A percentile compares a stretch with the other conserved stretches of the same genome.
These are phyloP conservation scores for Nixonia krombeini DNA, from an alignment of 1,140 invertebrate genomes.

Conservation along the genomic window DNA sequence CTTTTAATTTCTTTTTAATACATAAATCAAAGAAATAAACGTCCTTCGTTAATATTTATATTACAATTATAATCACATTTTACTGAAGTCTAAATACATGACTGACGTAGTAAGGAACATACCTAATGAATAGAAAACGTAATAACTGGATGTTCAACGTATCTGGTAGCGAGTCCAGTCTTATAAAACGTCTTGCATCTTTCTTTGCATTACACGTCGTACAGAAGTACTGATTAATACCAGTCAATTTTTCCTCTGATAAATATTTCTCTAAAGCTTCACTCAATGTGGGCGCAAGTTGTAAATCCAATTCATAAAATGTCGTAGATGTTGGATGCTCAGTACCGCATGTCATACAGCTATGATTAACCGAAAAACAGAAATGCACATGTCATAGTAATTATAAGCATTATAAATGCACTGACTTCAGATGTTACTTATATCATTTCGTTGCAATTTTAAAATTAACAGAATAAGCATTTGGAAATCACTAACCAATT, in stretches of 20 bases:
- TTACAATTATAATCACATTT: too few species aligned
- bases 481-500: constrained; percentile 8
- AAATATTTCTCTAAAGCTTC: constrained; percentile 79
- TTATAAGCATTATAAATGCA: too few species aligned
- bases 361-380: too few species aligned
- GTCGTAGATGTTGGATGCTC: constrained; percentile 74
- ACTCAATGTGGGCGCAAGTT: constrained; percentile 75
- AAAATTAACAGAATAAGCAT: background rate
- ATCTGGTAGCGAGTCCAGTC: constrained; percentile 76
- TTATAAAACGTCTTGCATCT: constrained; percentile 76
- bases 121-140: constrained; percentile 80
- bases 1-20: too few species aligned
- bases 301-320: constrained; percentile 80
- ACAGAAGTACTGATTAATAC: constrained; percentile 80
- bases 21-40: too few species aligned
- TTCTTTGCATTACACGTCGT: constrained; percentile 75
- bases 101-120: too few species aligned
- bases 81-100: too few species aligned
- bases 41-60: constrained; percentile 2
- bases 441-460: constrained; percentile 15
- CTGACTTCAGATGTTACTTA: too few species aligned
- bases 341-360: constrained; percentile 76
- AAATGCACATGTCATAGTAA: too few species aligned
- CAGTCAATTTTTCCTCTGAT: constrained; percentile 77
- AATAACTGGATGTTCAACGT: constrained; percentile 81